Conservation (phyloP, 2,113 vertebrate genomes). For the Actenoides hombroni region DNA sequence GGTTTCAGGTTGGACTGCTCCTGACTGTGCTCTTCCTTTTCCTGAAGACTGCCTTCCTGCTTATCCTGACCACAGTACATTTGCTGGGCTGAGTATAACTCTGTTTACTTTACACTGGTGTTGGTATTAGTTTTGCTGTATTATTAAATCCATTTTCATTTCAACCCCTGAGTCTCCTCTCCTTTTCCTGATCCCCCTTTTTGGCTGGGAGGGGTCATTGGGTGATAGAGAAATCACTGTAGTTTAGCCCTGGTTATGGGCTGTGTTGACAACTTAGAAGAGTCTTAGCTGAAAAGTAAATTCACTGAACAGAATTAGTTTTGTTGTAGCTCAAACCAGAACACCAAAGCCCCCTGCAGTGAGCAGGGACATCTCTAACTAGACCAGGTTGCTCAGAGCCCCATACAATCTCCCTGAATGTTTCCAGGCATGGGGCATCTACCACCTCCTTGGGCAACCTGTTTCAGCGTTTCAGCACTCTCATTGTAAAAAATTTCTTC, state of each 20-base stretch:
- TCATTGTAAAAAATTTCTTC: not conserved
- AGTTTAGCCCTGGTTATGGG: not conserved
- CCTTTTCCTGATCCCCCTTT: no score
- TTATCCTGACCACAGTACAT: not conserved
- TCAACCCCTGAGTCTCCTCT: not conserved
- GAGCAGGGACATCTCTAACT: not conserved
- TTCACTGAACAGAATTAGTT: not conserved
- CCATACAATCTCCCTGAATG: not conserved
- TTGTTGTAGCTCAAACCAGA: not conserved
- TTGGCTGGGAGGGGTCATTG: not conserved
- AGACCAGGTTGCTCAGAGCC: not conserved
- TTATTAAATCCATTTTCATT: not conserved
- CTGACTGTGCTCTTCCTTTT: not conserved
- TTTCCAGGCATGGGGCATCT: not conserved
- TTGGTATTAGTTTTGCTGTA: not conserved
- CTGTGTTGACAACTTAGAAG: not conserved
- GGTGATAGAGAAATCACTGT: not conserved
- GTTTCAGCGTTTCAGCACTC: not conserved
- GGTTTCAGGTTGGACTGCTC: no score
- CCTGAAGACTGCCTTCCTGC: not conserved
- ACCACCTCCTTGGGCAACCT: not conserved
- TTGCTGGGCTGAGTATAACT: not conserved
- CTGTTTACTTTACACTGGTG: not conserved
- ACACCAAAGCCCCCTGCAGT: rapidly evolving
- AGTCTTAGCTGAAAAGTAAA: no score